Percentiles rank a stretch among this genome's conserved stretches.
phyloP scores from a whole-genome alignment of 2,797 vertebrate species.

The Lithobates sylvaticus region DNA sequence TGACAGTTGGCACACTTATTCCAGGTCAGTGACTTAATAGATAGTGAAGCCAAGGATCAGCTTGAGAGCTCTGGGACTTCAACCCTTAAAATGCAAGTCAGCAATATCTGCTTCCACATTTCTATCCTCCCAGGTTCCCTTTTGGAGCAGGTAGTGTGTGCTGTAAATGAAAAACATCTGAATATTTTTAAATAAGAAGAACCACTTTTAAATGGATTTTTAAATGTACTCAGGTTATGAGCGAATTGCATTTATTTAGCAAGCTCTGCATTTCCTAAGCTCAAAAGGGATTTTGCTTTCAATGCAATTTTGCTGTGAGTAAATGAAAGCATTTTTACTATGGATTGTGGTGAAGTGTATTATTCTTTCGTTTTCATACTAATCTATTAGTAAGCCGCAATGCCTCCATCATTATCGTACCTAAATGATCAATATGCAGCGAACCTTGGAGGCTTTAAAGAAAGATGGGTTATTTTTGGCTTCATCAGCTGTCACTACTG shows the following conservation, averaged over 20 bases:
- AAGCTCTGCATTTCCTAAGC: no score
- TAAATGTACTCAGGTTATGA: background rate
- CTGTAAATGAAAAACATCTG: no score
- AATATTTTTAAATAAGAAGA: no score
- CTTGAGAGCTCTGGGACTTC: no score
- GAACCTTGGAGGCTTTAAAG: background rate
- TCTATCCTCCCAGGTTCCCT: no score
- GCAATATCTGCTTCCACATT: no score
- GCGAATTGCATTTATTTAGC: no score
- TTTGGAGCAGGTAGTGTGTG: no score
- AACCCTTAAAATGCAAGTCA: no score
- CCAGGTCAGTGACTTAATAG: no score
- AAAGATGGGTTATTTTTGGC: conserved; percentile 3
- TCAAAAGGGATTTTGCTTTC: background rate
- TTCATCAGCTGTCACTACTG: background rate
- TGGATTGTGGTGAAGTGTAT: background rate
- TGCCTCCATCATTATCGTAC: background rate
- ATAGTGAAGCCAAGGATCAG: no score
- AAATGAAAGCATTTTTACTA: background rate
- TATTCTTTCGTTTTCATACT: background rate
- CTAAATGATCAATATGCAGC: conserved; percentile 16
- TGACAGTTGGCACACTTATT: no score
- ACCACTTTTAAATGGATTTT: background rate
- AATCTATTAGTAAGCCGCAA: background rate
- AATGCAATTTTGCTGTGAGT: background rate